Evolutionary conservation across 2,888 invertebrate species (phyloP).

Genomic region (Scaptomyza caliginosa): DNA sequence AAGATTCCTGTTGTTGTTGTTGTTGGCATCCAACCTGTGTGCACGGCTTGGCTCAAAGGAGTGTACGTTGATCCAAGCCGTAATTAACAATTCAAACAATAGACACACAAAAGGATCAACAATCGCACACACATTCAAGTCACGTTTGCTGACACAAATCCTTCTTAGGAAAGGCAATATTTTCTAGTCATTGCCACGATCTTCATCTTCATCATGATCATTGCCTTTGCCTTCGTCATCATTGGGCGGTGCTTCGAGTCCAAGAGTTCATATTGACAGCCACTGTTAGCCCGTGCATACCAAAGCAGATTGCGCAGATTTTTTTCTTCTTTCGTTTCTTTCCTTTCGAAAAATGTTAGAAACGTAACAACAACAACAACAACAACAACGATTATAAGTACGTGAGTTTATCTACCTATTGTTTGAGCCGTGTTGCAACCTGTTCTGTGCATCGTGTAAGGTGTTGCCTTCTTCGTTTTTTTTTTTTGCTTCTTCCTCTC

Average conservation of each 20-base stretch:
- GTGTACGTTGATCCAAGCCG: slow-evolving; percentile 78
- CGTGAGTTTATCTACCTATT: slow-evolving; percentile 76
- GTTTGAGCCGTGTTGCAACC: slow-evolving; percentile 62
- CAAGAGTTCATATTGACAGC: slow-evolving; percentile 40
- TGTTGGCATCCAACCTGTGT: slow-evolving; percentile 36
- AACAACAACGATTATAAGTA: slow-evolving; percentile 58
- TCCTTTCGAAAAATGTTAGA: slow-evolving; percentile 61
- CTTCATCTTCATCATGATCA: slow-evolving; percentile 54
- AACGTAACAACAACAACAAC: slow-evolving; percentile 37
- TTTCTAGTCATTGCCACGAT: slow-evolving; percentile 72
- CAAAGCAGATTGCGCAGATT: slow-evolving; percentile 76
- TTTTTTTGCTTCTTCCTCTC: slow-evolving; percentile 51
- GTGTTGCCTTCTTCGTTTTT: slow-evolving; percentile 56
- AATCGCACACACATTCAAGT: slow-evolving; percentile 68
- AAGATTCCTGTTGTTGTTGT: slow-evolving; percentile 21
- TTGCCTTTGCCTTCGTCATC: slow-evolving; percentile 24
- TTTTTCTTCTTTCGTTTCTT: no score
- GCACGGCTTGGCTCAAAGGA: slow-evolving; percentile 59
- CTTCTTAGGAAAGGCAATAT: slow-evolving; percentile 78
- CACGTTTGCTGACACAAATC: slow-evolving; percentile 80
- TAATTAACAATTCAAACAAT: slow-evolving; percentile 79
- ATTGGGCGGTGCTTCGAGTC: slow-evolving; percentile 21
- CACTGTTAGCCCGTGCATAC: slow-evolving; percentile 64
- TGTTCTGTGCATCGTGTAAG: slow-evolving; percentile 73
- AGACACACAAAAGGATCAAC: slow-evolving; percentile 72